Conservation (phyloP, 2,888 invertebrate genomes). For the Plutella xylostella region DNA sequence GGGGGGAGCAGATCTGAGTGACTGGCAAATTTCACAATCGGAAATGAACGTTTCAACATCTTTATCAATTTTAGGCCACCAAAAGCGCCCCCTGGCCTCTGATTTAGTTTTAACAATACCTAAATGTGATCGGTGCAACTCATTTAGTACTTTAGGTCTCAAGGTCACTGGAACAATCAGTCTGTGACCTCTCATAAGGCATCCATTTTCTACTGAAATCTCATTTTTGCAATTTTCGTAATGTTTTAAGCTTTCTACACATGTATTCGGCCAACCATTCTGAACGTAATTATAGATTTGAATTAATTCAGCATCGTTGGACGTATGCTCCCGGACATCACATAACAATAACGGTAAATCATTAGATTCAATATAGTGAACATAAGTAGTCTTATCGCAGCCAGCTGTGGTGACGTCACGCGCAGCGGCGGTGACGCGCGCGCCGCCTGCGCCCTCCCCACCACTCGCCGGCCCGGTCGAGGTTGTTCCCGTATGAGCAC, state of each 20-base stretch:
- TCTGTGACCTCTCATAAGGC: constrained; percentile 8
- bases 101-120: constrained; percentile 6
- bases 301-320: neutral
- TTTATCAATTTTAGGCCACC: constrained; percentile 7
- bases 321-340: neutral
- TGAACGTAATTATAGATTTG: neutral
- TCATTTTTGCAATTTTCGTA: constrained; percentile 1
- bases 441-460: too few relatives aligned
- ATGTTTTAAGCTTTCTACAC: neutral
- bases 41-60: neutral
- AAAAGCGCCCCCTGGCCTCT: constrained; percentile 6
- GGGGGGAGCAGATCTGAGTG: constrained; percentile 1
- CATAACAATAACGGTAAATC: neutral
- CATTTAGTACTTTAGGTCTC: neutral
- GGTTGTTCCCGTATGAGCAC: neutral
- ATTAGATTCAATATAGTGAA: neutral
- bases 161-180: neutral
- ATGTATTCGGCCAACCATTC: neutral
- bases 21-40: constrained; percentile 2
- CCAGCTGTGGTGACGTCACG: too few relatives aligned
- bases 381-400: neutral
- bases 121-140: neutral
- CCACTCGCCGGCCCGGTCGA: too few relatives aligned
- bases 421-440: too few relatives aligned
- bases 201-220: constrained; percentile 5